Evolutionary conservation across 2,113 vertebrate species (phyloP), one percentile per base, ranked within the genome.

Genomic region (Orthonyx spaldingii): DNA sequence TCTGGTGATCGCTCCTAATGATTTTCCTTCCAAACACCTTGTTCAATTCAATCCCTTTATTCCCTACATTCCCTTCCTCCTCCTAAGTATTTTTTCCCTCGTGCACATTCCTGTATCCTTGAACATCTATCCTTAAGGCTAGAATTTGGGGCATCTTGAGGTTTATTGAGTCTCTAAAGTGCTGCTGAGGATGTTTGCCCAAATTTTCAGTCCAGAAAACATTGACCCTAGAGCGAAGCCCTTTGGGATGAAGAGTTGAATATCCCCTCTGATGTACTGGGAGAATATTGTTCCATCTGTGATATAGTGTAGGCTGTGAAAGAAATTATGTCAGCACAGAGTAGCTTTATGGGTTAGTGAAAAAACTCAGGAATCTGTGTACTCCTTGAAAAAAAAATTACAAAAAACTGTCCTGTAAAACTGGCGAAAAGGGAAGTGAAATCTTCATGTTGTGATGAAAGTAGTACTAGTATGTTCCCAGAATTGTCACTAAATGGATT

Each of bases 1-100:
- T 49, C 27, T 74, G 84, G 28, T 81, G 50, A 69, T 72, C 1
- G 0, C 19, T 74, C 46, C 59, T 89, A 69, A 84, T 70, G 50
- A 80, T 86, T 89, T 90, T 30, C n/a, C 20, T 83, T 69, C 71
- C 28, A 46, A 94, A 84, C 63, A 80, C 19, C 59, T 80, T 66
- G 64, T 69, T 77, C 19, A 11, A 20, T 59, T 81, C 18, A 39
- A 27, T 76, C 20, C 15, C 12, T 27, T n/a, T 46, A 53, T 6
- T 1, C 1, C 6, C 8, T 33, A 5, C 21, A 4, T 55, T 47
- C 7, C 11, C 12, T 79, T 30, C 11, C 3, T 64, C 35, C 27
- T 85, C 19, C 17, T 8, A 23, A 26, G 10, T 20, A 2, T n/a
- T 68, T 56, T 33, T 50, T 5, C 9, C 9, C 20, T 56, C 0